phyloP scores from a whole-genome alignment of 2,113 vertebrate genomes.

The Numida meleagris region DNA sequence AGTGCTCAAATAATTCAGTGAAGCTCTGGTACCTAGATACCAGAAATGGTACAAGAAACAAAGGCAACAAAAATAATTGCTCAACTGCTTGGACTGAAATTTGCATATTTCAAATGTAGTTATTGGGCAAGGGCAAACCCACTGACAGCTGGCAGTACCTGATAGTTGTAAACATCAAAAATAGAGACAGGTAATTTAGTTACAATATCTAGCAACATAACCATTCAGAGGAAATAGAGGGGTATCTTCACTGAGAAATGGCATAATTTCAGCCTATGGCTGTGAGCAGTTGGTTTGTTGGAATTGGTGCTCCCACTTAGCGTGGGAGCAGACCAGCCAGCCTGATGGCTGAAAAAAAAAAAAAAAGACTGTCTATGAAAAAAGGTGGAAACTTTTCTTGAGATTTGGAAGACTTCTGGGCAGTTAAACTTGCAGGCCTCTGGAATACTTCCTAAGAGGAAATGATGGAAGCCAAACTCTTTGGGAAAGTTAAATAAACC shows the following conservation, averaged over 20 bases:
- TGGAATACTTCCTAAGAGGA: slow-evolving; percentile 63
- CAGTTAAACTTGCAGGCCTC: slow-evolving; percentile 26
- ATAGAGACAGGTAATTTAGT: not conserved
- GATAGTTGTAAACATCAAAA: not conserved
- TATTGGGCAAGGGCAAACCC: not conserved
- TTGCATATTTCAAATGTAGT: not conserved
- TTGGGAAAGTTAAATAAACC: slow-evolving; percentile 32
- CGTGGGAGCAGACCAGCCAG: not conserved
- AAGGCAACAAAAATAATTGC: not conserved
- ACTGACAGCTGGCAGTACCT: not conserved
- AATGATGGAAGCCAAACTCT: slow-evolving; percentile 53
- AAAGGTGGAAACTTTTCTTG: slow-evolving; percentile 37
- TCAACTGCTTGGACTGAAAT: not conserved
- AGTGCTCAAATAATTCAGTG: not conserved
- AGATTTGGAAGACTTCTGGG: slow-evolving; percentile 49
- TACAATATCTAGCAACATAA: not conserved
- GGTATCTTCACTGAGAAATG: not conserved
- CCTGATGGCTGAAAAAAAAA: not conserved
- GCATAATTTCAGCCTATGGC: not conserved
- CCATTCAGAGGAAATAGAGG: not conserved
- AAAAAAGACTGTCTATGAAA: not conserved
- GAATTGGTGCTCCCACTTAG: not conserved
- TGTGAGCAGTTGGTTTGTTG: not conserved
- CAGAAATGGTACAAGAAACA: not conserved
- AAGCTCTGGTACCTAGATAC: not conserved